phyloP scores from a whole-genome alignment of 1,140 invertebrate species.

The Drosophila funebris region DNA sequence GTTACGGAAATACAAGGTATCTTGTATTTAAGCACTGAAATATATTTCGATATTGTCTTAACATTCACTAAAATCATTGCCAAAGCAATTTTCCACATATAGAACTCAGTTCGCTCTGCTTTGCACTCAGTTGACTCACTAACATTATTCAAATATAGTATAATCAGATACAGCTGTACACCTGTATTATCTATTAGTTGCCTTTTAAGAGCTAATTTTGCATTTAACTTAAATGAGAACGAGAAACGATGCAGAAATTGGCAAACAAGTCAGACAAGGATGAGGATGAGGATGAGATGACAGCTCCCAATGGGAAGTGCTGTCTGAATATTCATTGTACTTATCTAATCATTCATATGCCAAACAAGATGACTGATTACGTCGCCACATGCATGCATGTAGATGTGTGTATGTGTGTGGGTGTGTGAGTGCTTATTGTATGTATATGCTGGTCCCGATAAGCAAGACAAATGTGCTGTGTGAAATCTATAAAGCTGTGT shows the following conservation, averaged over 20 bases:
- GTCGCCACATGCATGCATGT: constrained; percentile 52
- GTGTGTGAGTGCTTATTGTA: not conserved
- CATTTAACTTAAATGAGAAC: constrained; percentile 4
- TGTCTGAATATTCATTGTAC: constrained; percentile 37
- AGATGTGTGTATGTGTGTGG: not conserved
- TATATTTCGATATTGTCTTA: too few relatives aligned
- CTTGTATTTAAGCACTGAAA: too few relatives aligned
- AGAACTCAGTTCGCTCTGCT: not conserved
- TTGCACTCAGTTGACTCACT: not conserved
- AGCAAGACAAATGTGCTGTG: constrained; percentile 75
- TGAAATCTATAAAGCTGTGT: constrained; percentile 73
- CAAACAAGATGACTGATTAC: constrained; percentile 79
- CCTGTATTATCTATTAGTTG: constrained; percentile 60
- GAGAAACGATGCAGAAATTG: constrained; percentile 66
- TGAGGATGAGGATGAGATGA: constrained; percentile 13
- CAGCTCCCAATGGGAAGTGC: constrained; percentile 10
- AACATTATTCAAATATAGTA: not conserved
- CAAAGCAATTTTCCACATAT: too few relatives aligned
- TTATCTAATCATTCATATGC: constrained; percentile 74
- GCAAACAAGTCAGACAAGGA: constrained; percentile 11
- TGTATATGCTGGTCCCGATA: constrained; percentile 38
- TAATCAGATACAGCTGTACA: not conserved
- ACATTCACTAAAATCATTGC: too few relatives aligned
- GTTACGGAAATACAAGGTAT: too few relatives aligned
- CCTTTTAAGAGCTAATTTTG: constrained; percentile 51